Percentiles rank a stretch among this genome's conserved stretches.
Evolutionary conservation across 2,797 vertebrate genomes (phyloP).

Genomic region (Arremon brunneinucha): DNA sequence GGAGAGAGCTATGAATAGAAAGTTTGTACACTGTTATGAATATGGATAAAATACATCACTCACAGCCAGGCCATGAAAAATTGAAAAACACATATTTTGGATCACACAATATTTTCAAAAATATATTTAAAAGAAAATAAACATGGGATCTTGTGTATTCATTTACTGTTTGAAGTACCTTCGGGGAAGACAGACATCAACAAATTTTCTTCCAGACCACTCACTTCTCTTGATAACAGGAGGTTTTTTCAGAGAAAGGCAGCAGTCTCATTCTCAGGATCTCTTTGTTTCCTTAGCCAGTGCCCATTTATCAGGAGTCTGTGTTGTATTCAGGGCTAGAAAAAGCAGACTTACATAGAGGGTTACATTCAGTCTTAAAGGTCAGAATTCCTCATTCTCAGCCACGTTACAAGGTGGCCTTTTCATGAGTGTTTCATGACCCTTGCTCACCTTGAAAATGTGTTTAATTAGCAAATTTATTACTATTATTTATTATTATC

Average conservation of each 20-base stretch:
- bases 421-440: neutral
- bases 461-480: neutral
- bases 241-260: conserved; percentile 18
- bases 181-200: conserved; percentile 67
- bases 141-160: conserved; percentile 67
- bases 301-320: neutral
- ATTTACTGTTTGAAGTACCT: conserved; percentile 66
- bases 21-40: conserved; percentile 80
- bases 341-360: neutral
- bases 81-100: conserved; percentile 77
- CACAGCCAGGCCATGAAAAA: conserved; percentile 55
- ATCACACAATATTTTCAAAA: conserved; percentile 75
- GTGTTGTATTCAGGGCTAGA: neutral
- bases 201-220: conserved; percentile 67
- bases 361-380: neutral
- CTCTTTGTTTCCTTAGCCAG: neutral
- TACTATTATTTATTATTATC: neutral
- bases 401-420: neutral
- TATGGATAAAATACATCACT: conserved; percentile 81
- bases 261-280: neutral
- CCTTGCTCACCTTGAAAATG: neutral
- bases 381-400: neutral
- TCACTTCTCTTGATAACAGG: conserved; percentile 46
- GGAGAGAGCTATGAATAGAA: conserved; percentile 81
- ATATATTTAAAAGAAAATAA: conserved; percentile 77